phyloP scores from a whole-genome alignment of 2,888 invertebrate genomes.

The Chironomus riparius region DNA sequence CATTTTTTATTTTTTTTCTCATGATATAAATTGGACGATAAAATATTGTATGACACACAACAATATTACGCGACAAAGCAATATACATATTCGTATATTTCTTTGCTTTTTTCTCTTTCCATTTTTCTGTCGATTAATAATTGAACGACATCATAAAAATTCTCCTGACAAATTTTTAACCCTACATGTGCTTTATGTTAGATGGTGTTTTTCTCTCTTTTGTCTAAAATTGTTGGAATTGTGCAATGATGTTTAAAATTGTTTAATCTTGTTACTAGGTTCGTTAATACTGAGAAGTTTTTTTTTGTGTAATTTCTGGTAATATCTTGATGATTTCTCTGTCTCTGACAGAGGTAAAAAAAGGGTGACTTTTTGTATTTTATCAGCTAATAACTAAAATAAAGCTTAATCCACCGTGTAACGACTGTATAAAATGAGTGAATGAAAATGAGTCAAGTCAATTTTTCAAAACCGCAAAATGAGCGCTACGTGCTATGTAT shows the following conservation, averaged over 20 bases:
- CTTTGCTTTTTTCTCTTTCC: neutral
- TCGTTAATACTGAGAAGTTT: no score
- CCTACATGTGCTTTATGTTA: neutral
- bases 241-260: no score
- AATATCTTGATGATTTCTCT: no score
- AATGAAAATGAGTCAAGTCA: neutral
- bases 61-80: neutral
- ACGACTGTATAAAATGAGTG: neutral
- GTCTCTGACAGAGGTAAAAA: neutral
- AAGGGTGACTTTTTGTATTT: neutral
- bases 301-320: no score
- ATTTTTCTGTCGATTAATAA: slow-evolving; percentile 14
- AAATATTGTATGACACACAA: slow-evolving; percentile 1
- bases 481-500: neutral
- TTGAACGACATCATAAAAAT: slow-evolving; percentile 18
- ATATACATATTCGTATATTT: neutral
- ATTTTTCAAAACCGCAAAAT: neutral
- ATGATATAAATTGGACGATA: slow-evolving; percentile 18
- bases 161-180: slow-evolving; percentile 13
- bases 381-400: slow-evolving; percentile 11
- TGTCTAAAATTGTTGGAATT: no score
- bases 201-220: no score
- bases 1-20: neutral
- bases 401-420: slow-evolving; percentile 14
- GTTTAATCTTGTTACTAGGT: no score